These are phyloP conservation scores for Nysson spinosus DNA, from an alignment of 2,888 invertebrate genomes.

Conservation along the genomic window DNA sequence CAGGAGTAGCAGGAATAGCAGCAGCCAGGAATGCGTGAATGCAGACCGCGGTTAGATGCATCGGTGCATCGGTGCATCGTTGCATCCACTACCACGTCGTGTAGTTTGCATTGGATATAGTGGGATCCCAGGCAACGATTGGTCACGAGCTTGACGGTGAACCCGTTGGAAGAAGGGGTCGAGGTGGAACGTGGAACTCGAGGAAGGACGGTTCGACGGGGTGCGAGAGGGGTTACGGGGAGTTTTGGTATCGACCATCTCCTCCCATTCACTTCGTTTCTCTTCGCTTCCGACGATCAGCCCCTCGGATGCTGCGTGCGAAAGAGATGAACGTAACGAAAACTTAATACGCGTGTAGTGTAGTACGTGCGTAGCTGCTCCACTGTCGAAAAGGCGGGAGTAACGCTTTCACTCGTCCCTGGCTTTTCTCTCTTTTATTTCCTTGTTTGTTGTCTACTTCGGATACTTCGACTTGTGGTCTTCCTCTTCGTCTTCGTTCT, in stretches of 20 bases:
- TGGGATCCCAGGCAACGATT: constrained; percentile 41
- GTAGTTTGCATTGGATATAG: constrained; percentile 14
- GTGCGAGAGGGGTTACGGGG: constrained; percentile 7
- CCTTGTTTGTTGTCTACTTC: too few relatives aligned
- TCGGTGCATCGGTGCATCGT: too few relatives aligned
- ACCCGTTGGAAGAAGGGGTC: background rate
- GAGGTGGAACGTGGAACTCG: constrained; percentile 1
- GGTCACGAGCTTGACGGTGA: constrained; percentile 14
- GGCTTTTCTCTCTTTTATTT: too few relatives aligned
- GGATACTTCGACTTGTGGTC: background rate
- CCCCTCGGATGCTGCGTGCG: constrained; percentile 8
- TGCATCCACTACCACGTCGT: constrained; percentile 36
- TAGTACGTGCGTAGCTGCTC: too few relatives aligned
- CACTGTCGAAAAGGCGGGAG: too few relatives aligned
- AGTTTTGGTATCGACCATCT: constrained; percentile 66
- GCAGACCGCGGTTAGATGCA: constrained; percentile 22
- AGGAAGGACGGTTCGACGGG: background rate
- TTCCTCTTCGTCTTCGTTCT: background rate
- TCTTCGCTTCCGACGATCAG: constrained; percentile 27
- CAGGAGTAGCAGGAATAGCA: constrained; percentile 42
- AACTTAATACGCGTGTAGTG: background rate
- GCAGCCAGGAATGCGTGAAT: constrained; percentile 42
- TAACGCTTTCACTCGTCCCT: too few relatives aligned
- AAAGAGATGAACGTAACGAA: constrained; percentile 9
- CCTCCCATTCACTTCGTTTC: constrained; percentile 66